Evolutionary conservation across 2,888 invertebrate species (phyloP).

Genomic region (Apamea anceps): DNA sequence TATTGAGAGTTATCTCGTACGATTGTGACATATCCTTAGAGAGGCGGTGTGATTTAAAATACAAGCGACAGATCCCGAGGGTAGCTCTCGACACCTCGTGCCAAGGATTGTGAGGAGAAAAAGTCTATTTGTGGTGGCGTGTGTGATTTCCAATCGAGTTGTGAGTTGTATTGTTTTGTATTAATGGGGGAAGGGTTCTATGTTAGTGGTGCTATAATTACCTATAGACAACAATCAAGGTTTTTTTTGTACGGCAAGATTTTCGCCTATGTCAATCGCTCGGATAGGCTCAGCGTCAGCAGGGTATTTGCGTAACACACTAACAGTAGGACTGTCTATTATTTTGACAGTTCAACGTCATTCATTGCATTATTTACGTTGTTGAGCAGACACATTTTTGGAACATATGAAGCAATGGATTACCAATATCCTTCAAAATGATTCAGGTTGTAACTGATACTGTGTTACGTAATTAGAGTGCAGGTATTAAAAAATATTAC

Average conservation of each 20-base stretch:
- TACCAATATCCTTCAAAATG: too few relatives aligned
- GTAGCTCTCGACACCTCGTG: conserved; percentile 45
- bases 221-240: neutral
- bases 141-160: conserved; percentile 20
- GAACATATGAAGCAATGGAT: too few relatives aligned
- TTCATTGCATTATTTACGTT: too few relatives aligned
- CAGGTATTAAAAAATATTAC: neutral
- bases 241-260: neutral
- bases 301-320: too few relatives aligned
- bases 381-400: too few relatives aligned
- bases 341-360: too few relatives aligned
- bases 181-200: neutral
- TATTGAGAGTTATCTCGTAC: conserved; percentile 59
- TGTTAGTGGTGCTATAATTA: neutral
- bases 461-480: too few relatives aligned
- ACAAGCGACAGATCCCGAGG: conserved; percentile 63
- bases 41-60: conserved; percentile 72
- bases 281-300: neutral
- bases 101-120: conserved; percentile 24
- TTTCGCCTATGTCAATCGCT: neutral
- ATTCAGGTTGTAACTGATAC: too few relatives aligned
- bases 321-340: too few relatives aligned
- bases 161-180: conserved; percentile 5
- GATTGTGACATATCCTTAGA: conserved; percentile 68
- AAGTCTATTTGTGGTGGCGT: conserved; percentile 39